Percentiles rank a stretch among this genome's conserved stretches.
Conservation (phyloP, 2,888 invertebrate genomes). For the Tachina grossa region DNA sequence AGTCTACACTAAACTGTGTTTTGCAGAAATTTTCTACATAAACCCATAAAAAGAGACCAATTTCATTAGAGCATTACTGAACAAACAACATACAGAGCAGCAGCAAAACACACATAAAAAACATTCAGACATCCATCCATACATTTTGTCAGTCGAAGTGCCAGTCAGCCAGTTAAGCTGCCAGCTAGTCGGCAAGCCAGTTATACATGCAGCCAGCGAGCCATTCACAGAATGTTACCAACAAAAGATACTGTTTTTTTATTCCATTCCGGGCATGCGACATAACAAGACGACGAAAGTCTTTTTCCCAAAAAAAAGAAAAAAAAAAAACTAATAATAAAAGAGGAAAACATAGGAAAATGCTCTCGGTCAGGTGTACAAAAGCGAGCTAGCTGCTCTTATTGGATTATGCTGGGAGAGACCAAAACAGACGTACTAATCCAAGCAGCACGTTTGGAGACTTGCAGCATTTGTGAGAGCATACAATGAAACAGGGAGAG, state of each 20-base stretch:
- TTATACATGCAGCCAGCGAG: slow-evolving; percentile 46
- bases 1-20: slow-evolving; percentile 79
- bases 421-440: slow-evolving; percentile 37
- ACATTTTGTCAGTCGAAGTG: slow-evolving; percentile 27
- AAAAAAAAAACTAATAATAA: slow-evolving; percentile 21
- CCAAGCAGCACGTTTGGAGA: slow-evolving; percentile 51
- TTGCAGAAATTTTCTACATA: slow-evolving; percentile 75
- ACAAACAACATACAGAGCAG: slow-evolving; percentile 41
- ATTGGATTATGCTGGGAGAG: slow-evolving; percentile 74
- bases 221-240: slow-evolving; percentile 56
- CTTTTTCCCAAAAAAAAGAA: slow-evolving; percentile 49
- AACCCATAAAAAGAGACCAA: slow-evolving; percentile 67
- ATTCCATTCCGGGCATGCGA: slow-evolving; percentile 67
- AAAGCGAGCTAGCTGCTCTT: slow-evolving; percentile 68
- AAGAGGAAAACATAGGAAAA: slow-evolving; percentile 50
- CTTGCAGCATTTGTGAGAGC: slow-evolving; percentile 44
- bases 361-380: slow-evolving; percentile 62
- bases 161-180: slow-evolving; percentile 39
- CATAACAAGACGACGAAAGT: slow-evolving; percentile 58
- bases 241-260: slow-evolving; percentile 53
- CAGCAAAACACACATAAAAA: slow-evolving; percentile 45
- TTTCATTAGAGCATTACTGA: slow-evolving; percentile 67
- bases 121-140: slow-evolving; percentile 44
- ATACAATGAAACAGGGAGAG: neutral
- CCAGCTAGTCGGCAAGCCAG: slow-evolving; percentile 26